A percentile compares a stretch with the other conserved stretches of the same genome.
Conservation (phyloP, 2,113 vertebrate species). For the Triplophysa dalaica region DNA sequence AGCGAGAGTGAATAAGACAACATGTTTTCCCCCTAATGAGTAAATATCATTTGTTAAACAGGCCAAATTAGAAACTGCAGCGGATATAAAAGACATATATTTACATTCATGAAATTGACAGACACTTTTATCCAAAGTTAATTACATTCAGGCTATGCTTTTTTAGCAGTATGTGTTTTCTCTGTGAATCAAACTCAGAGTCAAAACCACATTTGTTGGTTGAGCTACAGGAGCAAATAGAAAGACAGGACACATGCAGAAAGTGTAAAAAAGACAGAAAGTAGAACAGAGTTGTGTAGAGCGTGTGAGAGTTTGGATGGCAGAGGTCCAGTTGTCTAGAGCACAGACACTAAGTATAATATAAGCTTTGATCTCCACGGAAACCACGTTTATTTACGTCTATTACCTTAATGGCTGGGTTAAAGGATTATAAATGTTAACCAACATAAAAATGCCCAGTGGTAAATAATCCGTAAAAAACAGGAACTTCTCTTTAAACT, state of each 20-base stretch:
- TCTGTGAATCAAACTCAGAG: no score
- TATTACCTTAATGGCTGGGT: conserved; percentile 26
- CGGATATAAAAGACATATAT: not conserved
- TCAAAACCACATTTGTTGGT: no score
- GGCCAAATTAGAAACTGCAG: not conserved
- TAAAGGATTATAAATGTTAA: conserved; percentile 26
- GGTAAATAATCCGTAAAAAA: not conserved
- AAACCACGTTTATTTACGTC: conserved; percentile 46
- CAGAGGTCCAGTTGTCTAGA: conserved; percentile 51
- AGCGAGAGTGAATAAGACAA: not conserved
- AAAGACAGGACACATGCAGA: not conserved
- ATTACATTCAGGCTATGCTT: no score
- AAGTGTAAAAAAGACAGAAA: conserved; percentile 23
- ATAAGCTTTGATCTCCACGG: conserved; percentile 49
- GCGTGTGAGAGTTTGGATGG: conserved; percentile 42
- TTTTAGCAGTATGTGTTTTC: no score
- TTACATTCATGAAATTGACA: no score
- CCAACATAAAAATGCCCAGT: conserved; percentile 20
- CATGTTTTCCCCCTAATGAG: no score
- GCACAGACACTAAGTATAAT: conserved; percentile 45
- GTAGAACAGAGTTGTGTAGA: conserved; percentile 48
- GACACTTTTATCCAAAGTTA: no score
- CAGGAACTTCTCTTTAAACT: no score
- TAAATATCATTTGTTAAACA: not conserved
- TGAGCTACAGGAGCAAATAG: not conserved